Evolutionary conservation across 2,888 invertebrate genomes (phyloP), one percentile per base, ranked within the genome.

Genomic region (Elaeidobius kamerunicus): DNA sequence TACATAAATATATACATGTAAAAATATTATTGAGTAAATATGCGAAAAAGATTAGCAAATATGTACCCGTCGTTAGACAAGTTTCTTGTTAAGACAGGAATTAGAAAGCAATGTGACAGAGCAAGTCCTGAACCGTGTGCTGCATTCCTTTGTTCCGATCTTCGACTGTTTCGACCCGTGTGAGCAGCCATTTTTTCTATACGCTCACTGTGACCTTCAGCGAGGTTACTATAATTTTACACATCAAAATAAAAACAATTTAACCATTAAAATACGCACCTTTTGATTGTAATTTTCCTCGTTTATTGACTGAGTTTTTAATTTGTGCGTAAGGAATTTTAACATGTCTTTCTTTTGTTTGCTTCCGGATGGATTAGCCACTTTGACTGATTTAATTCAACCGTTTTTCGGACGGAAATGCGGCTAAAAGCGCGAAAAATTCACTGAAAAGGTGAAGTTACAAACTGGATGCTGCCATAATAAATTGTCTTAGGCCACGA

Each of bases 231-330:
- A 54, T 57, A 42, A 48, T 45, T 53, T 48, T 56, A 50, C 49
- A 55, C 55, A 55, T 34, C 46, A 55, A 46, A 55, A 44, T 51
- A 51, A 46, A 47, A 46, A 51, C 51, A 50, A 35, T 12, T 17
- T 30, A 11, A 20, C 14, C 20, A 23, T 40, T 47, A 34, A 46
- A 32, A 55, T 76, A 78, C 81, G 76, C 79, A 86, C 86, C 85
- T 86, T 85, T 76, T 57, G 54, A 58, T 58, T 52, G 74, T 81
- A 82, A 78, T 80, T 81, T 75, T 86, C 85, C 79, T 89, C 88
- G 80, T 87, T 88, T 77, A 89, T 82, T 74, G 88, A 87, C 77
- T 89, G 88, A 74, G 86, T 86, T 77, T 85, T 84, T 75, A 89
- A 79, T 80, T 89, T 89, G 77, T 88, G 85, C 68, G 88, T 88